Base-by-base conservation (phyloP, 2,113 vertebrate species). In the Rhinichthys klamathensis region DNA sequence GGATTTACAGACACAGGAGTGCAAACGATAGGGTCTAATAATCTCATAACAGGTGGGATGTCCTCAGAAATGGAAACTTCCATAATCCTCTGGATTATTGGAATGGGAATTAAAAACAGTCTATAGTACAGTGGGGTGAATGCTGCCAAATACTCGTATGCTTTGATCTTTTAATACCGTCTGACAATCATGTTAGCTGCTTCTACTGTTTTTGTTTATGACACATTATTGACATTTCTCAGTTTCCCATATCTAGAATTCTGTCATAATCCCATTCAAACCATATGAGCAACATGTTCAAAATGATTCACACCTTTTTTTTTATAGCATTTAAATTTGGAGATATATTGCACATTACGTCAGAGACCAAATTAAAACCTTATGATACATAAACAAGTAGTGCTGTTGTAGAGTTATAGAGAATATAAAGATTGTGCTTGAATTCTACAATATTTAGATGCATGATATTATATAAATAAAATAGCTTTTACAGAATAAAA, bases 181-280 rank as follows among this genome's bases (percentile, higher is more conserved):
- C 56, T 84, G 79, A 4, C 58, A 75, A 67, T 86, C 69, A 35
- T 16, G 23, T 41, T 67, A 38, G 44, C 21, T 82, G 79, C n/a
- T 27, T 73, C 60, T 65, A 18, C 49, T 30, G 32, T 72, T 73
- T 73, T 11, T 80, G 30, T 77, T 69, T 27, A 41, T 84, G 76
- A 81, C 13, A 76, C 32, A 75, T 3, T 18, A 78, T 27, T 70
- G 38, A 32, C 16, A 35, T 41, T 58, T 69, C 3, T 56, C 32
- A n/a, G n/a, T 30, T 49, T 56, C 21, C 51, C 41, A 63, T 32
- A 63, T 85, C 56, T n/a, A 9, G 18, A 80, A 58, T 69, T 77
- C 13, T 49, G 21, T 78, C 73, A 41, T 78, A 78, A 69, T 67
- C 83, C 23, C 35, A 56, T 46, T 78, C 56, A 84, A 65, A 67